phyloP scores from a whole-genome alignment of 35 echinoderm and acorn worm genomes.

The Apostichopus californicus region DNA sequence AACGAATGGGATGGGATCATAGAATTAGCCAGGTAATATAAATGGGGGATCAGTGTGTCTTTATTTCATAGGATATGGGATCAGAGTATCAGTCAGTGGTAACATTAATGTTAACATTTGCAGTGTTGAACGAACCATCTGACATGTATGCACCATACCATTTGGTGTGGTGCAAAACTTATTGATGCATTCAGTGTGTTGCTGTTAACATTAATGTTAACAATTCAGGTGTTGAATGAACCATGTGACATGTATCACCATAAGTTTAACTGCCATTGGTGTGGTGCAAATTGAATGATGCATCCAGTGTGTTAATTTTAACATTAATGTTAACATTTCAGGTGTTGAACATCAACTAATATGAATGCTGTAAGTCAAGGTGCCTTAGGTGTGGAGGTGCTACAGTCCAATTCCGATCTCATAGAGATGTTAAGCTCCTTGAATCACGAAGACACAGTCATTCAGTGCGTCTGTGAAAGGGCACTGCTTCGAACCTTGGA shows the following conservation, averaged over 20 bases:
- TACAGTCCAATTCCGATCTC: constrained; percentile 36
- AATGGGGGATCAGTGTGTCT: too few relatives aligned
- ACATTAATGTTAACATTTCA: constrained; percentile 17
- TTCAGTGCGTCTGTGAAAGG: constrained; percentile 83
- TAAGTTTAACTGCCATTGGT: constrained; percentile 80
- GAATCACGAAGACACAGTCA: constrained; percentile 65
- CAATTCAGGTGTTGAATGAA: constrained; percentile 69
- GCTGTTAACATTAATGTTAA: not conserved
- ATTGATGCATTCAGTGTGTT: too few relatives aligned
- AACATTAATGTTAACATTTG: too few relatives aligned
- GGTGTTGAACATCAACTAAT: constrained; percentile 63
- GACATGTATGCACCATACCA: too few relatives aligned
- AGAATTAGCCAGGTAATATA: constrained; percentile 80
- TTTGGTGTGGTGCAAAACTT: too few relatives aligned
- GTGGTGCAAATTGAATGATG: not conserved
- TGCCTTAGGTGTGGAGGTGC: constrained; percentile 72
- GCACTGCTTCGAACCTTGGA: constrained; percentile 74
- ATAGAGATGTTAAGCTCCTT: constrained; percentile 59
- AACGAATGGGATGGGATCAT: constrained; percentile 88
- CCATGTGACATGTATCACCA: constrained; percentile 72
- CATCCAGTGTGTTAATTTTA: too few relatives aligned
- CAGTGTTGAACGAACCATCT: too few relatives aligned
- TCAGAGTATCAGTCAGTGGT: too few relatives aligned
- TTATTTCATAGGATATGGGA: too few relatives aligned
- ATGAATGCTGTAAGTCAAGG: constrained; percentile 90